Conservation (phyloP, 2,797 vertebrate species). For the Okamejei kenojei region DNA sequence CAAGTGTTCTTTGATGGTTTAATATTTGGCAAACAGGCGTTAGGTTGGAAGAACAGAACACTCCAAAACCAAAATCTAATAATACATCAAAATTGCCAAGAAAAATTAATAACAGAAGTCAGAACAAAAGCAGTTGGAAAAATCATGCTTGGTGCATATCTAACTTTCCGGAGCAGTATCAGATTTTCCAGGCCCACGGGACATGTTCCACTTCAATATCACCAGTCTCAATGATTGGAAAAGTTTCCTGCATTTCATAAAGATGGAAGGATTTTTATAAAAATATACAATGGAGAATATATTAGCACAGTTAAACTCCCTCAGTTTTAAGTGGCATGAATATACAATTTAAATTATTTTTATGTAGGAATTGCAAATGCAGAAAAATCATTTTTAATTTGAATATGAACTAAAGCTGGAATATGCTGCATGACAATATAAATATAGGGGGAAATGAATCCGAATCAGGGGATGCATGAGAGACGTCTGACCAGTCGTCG, state of each 20-base stretch:
- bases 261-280: background rate
- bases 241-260: background rate
- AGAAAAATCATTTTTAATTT: no score
- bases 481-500: no score
- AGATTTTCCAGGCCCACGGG: constrained; percentile 8
- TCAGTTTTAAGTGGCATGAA: background rate
- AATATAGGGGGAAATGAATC: no score
- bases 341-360: background rate
- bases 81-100: background rate
- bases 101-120: constrained; percentile 7
- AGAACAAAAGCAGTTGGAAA: background rate
- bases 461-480: no score
- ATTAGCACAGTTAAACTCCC: background rate
- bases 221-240: background rate
- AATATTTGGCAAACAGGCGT: background rate
- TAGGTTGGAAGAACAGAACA: background rate
- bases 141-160: constrained; percentile 1
- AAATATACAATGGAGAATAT: background rate
- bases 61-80: background rate
- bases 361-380: background rate
- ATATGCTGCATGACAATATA: no score
- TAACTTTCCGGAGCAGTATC: background rate
- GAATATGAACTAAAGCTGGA: no score
- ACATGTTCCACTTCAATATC: background rate
- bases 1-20: background rate